These are phyloP conservation scores for Platycheirus rosarum DNA, from an alignment of 2,888 invertebrate species.

Conservation along the genomic window DNA sequence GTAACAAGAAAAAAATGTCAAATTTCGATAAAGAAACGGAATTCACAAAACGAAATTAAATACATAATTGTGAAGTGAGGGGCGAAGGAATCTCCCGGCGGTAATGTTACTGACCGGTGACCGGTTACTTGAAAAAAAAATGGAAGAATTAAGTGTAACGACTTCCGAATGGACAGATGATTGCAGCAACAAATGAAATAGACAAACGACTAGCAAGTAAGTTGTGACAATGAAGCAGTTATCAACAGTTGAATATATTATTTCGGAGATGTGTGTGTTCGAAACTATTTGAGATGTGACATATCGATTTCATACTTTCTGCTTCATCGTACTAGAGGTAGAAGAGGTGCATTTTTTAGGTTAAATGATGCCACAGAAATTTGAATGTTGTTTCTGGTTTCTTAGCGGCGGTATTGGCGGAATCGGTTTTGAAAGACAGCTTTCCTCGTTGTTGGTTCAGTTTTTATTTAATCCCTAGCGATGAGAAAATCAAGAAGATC, in stretches of 20 bases:
- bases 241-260: slow-evolving; percentile 62
- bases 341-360: slow-evolving; percentile 17
- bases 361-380: background rate
- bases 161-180: slow-evolving; percentile 66
- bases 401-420: too few relatives aligned
- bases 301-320: background rate
- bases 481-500: too few relatives aligned
- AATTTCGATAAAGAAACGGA: slow-evolving; percentile 72
- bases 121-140: slow-evolving; percentile 41
- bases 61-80: slow-evolving; percentile 59
- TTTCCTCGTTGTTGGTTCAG: too few relatives aligned
- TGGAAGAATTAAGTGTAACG: slow-evolving; percentile 43
- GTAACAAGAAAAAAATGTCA: slow-evolving; percentile 62
- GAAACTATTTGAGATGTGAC: slow-evolving; percentile 21
- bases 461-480: too few relatives aligned
- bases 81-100: background rate
- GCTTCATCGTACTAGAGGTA: too few relatives aligned
- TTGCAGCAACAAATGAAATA: slow-evolving; percentile 33
- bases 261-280: slow-evolving; percentile 29
- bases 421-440: too few relatives aligned
- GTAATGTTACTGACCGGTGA: slow-evolving; percentile 24
- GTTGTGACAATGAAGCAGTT: slow-evolving; percentile 46
- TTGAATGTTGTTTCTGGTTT: too few relatives aligned
- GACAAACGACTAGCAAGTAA: slow-evolving; percentile 29
- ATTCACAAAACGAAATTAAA: slow-evolving; percentile 73